Conservation (phyloP, 2,888 invertebrate genomes). For the Tachina fera region DNA sequence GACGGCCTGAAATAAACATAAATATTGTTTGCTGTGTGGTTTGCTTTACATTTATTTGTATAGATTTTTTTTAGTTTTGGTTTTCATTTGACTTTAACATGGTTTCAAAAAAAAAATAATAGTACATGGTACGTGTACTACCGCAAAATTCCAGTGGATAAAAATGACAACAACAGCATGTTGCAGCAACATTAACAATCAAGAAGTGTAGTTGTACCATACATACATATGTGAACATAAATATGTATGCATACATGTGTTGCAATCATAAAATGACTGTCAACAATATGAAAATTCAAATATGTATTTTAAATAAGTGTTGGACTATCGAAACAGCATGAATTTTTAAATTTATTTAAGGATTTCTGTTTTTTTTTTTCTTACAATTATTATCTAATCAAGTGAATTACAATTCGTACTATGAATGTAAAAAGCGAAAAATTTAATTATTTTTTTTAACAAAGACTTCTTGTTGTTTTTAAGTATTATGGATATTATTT, state of each 20-base stretch:
- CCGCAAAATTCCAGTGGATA: slow-evolving; percentile 12
- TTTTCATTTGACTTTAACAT: slow-evolving; percentile 13
- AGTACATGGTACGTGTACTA: slow-evolving; percentile 3
- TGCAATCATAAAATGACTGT: slow-evolving; percentile 29
- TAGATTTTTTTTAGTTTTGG: background rate
- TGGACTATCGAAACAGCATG: slow-evolving; percentile 6
- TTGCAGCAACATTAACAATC: slow-evolving; percentile 19
- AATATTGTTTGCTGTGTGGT: background rate
- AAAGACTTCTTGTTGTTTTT: too few species aligned
- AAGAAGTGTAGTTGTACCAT: background rate
- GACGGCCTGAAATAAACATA: background rate
- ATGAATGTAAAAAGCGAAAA: too few species aligned
- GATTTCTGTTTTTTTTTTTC: background rate
- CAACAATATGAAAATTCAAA: slow-evolving; percentile 16
- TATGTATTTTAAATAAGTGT: background rate
- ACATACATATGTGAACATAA: too few species aligned
- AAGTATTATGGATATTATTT: too few species aligned
- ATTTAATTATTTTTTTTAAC: too few species aligned
- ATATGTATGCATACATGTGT: slow-evolving; percentile 1
- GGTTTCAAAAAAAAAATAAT: slow-evolving; percentile 27
- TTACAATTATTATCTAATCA: background rate
- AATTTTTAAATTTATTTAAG: background rate
- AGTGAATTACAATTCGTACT: too few species aligned
- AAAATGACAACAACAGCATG: slow-evolving; percentile 38
- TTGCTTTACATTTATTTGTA: slow-evolving; percentile 1